These are phyloP conservation scores for Cettia cetti DNA, from an alignment of 2,113 vertebrate genomes.

Conservation along the genomic window DNA sequence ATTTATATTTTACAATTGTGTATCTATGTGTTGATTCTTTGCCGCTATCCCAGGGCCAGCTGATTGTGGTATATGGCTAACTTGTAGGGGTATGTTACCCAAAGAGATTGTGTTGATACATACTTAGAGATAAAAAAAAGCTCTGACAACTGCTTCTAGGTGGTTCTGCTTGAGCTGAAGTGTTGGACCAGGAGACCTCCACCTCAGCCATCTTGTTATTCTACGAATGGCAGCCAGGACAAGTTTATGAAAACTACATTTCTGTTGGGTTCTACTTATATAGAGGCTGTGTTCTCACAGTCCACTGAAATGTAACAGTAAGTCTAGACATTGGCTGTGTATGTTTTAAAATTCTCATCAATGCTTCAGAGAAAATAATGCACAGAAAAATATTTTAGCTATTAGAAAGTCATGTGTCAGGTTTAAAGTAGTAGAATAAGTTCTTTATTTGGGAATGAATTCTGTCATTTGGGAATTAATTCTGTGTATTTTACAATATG, in stretches of 20 bases:
- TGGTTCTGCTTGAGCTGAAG: not conserved
- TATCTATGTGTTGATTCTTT: not conserved
- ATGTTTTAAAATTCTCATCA: not conserved
- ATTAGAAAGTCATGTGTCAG: not conserved
- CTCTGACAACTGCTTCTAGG: not conserved
- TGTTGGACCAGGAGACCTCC: not conserved
- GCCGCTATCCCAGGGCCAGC: not conserved
- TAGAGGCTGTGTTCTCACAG: not conserved
- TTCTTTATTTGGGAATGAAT: not conserved
- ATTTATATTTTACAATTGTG: not conserved
- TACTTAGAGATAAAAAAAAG: not conserved
- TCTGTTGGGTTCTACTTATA: not conserved
- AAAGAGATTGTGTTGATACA: not conserved
- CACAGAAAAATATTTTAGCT: not conserved
- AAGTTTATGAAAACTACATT: not conserved
- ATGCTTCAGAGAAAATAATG: not conserved
- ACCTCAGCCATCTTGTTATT: not conserved
- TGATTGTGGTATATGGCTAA: not conserved
- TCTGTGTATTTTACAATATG: not conserved
- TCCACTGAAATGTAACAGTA: not conserved
- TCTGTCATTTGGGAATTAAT: not conserved
- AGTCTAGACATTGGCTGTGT: not conserved
- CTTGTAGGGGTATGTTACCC: not conserved
- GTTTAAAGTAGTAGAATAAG: not conserved
- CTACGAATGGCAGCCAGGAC: not conserved